A percentile compares a stretch with the other conserved stretches of the same genome.
Evolutionary conservation across 1,140 invertebrate genomes (phyloP).

Genomic region (Tyrophagus putrescentiae): DNA sequence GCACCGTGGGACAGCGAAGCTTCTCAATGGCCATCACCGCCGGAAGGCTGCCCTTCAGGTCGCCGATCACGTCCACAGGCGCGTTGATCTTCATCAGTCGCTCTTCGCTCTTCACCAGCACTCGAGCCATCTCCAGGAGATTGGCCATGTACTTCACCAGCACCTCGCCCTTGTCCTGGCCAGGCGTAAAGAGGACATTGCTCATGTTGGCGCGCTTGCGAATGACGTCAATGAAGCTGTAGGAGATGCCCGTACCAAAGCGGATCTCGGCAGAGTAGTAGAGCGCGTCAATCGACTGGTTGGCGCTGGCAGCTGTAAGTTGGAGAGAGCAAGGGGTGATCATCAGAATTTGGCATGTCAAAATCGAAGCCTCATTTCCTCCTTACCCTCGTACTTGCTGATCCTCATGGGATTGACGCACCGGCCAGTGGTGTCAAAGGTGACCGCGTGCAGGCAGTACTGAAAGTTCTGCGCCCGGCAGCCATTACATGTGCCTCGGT

Average conservation of each 20-base stretch:
- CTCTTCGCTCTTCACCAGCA: not conserved
- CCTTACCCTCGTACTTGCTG: too few relatives aligned
- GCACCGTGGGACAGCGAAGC: not conserved
- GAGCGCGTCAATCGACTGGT: too few relatives aligned
- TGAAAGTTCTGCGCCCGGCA: slow-evolving; percentile 2
- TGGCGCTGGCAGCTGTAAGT: too few relatives aligned
- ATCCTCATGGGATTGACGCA: slow-evolving; percentile 3
- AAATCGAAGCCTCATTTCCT: too few relatives aligned
- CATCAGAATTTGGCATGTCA: too few relatives aligned
- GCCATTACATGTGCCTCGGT: not conserved
- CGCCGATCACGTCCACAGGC: not conserved
- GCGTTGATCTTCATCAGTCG: slow-evolving; percentile 1
- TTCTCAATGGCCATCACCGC: not conserved
- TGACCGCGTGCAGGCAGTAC: not conserved
- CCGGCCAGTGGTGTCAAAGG: not conserved
- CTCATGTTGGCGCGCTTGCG: not conserved
- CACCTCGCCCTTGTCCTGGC: too few relatives aligned
- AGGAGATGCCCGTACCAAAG: not conserved
- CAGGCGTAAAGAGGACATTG: not conserved
- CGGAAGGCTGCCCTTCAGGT: not conserved
- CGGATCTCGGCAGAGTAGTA: slow-evolving; percentile 3
- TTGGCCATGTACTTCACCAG: too few relatives aligned
- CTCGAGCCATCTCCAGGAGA: not conserved
- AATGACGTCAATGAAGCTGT: not conserved
- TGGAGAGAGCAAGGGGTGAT: too few relatives aligned